These are phyloP conservation scores for Bicyclus anynana DNA, from an alignment of 1,140 invertebrate species.

Conservation along the genomic window DNA sequence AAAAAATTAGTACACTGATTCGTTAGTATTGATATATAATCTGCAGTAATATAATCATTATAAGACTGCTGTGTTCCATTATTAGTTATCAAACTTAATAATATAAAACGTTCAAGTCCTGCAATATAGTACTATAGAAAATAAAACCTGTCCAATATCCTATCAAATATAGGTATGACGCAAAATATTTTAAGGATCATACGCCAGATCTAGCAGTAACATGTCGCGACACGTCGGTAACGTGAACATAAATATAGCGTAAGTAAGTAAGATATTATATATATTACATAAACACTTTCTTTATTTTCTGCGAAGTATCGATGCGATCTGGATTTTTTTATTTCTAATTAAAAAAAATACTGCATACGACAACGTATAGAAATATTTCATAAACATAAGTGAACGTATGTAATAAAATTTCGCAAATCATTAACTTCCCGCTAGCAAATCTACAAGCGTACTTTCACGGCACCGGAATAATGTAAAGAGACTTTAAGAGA, in stretches of 20 bases:
- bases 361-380: too few relatives aligned
- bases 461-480: constrained; percentile 72
- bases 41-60: too few relatives aligned
- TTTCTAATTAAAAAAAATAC: neutral
- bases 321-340: too few relatives aligned
- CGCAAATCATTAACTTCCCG: constrained; percentile 46
- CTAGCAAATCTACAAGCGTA: constrained; percentile 56
- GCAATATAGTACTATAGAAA: neutral
- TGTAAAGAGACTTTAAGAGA: constrained; percentile 67
- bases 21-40: too few relatives aligned
- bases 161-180: neutral
- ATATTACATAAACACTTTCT: too few relatives aligned
- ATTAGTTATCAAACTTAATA: too few relatives aligned
- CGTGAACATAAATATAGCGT: too few relatives aligned
- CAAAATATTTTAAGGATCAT: constrained; percentile 11
- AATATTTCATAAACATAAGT: neutral
- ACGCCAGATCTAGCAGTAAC: constrained; percentile 28
- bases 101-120: too few relatives aligned
- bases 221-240: constrained; percentile 29
- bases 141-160: neutral
- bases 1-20: too few relatives aligned
- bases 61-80: too few relatives aligned
- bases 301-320: too few relatives aligned
- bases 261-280: too few relatives aligned
- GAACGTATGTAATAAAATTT: constrained; percentile 25